A percentile compares a stretch with the other conserved stretches of the same genome.
phyloP scores from a whole-genome alignment of 2,888 invertebrate species.

The Aspidapion aeneum region DNA sequence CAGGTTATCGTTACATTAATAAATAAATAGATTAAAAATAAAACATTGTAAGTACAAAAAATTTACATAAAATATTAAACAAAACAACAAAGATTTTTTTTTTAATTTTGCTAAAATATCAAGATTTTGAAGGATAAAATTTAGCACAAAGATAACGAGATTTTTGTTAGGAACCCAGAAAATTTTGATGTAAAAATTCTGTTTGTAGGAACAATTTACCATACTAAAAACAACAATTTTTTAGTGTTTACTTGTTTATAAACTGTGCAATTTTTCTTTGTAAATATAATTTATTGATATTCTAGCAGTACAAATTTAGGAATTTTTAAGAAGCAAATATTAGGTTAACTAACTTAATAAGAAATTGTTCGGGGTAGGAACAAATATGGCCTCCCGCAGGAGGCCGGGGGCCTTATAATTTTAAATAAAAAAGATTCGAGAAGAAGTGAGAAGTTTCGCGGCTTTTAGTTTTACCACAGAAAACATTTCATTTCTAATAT shows the following conservation, averaged over 20 bases:
- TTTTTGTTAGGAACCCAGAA: not conserved
- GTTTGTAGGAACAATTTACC: not conserved
- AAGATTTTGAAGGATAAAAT: not conserved
- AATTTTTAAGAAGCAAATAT: not conserved
- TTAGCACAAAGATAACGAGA: not conserved
- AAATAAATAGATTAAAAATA: too few species aligned
- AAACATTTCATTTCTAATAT: too few species aligned
- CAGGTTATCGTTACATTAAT: too few species aligned
- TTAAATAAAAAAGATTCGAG: too few species aligned
- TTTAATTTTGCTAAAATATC: not conserved
- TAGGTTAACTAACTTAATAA: not conserved
- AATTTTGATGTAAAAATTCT: not conserved
- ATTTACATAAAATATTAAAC: too few species aligned
- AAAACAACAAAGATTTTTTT: too few species aligned
- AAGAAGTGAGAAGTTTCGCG: too few species aligned
- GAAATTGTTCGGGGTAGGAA: not conserved
- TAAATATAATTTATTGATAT: not conserved
- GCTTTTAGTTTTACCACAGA: too few species aligned
- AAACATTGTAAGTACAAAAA: too few species aligned
- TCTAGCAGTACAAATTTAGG: not conserved
- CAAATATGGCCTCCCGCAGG: not conserved
- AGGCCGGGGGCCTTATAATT: not conserved
- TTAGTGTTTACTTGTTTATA: not conserved
- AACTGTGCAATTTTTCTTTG: not conserved
- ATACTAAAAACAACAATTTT: not conserved